Evolutionary conservation across 53 echinoderm and acorn worm species (phyloP).

Genomic region (Holothuria leucospilota): DNA sequence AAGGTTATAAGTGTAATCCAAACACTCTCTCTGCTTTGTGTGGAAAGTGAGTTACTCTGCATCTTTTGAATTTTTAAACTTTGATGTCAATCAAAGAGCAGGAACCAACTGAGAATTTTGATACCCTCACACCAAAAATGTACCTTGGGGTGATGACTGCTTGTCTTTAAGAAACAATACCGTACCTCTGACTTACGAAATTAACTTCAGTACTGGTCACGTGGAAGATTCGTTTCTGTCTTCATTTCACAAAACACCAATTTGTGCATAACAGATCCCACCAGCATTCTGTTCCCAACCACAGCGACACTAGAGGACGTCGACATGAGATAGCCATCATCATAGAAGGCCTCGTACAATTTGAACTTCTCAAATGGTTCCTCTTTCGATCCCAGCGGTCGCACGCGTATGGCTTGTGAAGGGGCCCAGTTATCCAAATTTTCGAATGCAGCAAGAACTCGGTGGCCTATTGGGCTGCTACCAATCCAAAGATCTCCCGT

Average conservation of each 20-base stretch:
- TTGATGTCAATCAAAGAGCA: no score
- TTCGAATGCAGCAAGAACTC: slow-evolving; percentile 14
- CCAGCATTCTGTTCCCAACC: neutral
- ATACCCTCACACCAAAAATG: no score
- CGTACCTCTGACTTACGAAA: no score
- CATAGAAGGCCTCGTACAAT: neutral
- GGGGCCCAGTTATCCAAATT: slow-evolving; percentile 10
- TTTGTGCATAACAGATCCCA: neutral
- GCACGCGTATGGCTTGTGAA: neutral
- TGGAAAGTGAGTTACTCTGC: no score
- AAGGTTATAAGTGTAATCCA: no score
- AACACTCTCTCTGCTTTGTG: no score
- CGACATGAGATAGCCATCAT: neutral
- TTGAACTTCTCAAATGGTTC: neutral
- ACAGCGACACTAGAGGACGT: neutral
- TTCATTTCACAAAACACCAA: neutral
- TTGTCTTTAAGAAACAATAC: no score
- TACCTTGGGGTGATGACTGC: no score
- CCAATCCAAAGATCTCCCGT: slow-evolving; percentile 39
- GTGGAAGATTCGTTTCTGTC: no score
- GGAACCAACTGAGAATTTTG: no score
- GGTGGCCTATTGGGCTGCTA: neutral
- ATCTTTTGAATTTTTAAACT: no score
- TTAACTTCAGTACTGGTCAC: no score
- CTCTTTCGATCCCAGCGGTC: neutral